Evolutionary conservation across 2,113 vertebrate species (phyloP), one percentile per base, ranked within the genome.

Genomic region (Muntiacus reevesi): DNA sequence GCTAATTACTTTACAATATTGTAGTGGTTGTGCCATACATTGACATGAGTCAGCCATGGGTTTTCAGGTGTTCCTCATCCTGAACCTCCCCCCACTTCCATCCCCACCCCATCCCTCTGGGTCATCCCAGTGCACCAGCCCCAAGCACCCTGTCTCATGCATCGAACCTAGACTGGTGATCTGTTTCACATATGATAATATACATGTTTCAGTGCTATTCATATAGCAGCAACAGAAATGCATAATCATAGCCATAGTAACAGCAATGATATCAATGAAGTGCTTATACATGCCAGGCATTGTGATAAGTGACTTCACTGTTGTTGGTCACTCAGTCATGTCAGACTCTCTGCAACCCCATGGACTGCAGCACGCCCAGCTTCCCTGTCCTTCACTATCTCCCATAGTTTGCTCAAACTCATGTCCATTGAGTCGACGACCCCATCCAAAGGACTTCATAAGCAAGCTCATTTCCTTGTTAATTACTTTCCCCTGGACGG

Each of bases 311-410:
- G 40, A 59, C 83, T 74, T 74, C 10, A 40, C 36, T 40, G 67
- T 25, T 40, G 19, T 71, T 21, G 36, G 19, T 71, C 4, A 0
- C 19, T 74, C 36, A 74, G 67, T 74, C 5, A 1, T 74, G 67
- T 23, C 67, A 0, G 5, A 40, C 19, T 40, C 11, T 40, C 67
- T 13, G 67, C 67, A 40, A 25, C 36, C 67, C 67, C 36, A 13
- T 3, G 67, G 67, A 74, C 10, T 25, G 10, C 5, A 40, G 67
- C 36, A 74, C 2, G 10, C 11, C 10, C 1, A 0, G 67, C 10
- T 40, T 74, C 36, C n/a, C 67, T 74, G 67, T 74, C 36, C 36
- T 74, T 40, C 36, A 74, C 5, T 74, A 25, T 40, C n/a, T 74
- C 67, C 36, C 36, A 74, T 2, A 40, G 19, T 40, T 40, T 74